Conservation (phyloP, 2,888 invertebrate species). For the Latrodectus elegans region DNA sequence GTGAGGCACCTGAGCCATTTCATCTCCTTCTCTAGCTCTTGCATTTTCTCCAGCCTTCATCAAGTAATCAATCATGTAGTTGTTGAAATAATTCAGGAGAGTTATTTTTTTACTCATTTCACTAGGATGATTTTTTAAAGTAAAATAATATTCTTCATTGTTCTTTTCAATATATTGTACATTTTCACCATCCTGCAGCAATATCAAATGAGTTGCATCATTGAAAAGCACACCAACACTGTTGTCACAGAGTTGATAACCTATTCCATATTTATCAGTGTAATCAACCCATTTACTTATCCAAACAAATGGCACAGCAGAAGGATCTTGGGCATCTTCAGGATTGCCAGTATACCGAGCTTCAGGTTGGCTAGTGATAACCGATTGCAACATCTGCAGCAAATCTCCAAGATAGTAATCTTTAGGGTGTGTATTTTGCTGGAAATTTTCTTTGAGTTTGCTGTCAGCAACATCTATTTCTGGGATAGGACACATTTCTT, state of each 20-base stretch:
- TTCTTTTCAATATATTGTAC: conserved; percentile 97
- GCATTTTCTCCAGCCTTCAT: conserved; percentile 73
- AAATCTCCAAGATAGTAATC: conserved; percentile 69
- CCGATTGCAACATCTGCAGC: conserved; percentile 22
- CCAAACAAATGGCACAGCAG: conserved; percentile 96
- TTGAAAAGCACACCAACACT: conserved; percentile 99
- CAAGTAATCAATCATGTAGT: conserved; percentile 85
- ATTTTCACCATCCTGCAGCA: conserved; percentile 92
- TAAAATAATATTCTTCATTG: conserved; percentile 92
- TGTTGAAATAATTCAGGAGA: conserved; percentile 94
- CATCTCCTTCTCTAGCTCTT: conserved; percentile 85
- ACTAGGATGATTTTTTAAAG: conserved; percentile 85
- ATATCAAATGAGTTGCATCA: conserved; percentile 94
- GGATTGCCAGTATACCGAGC: conserved; percentile 72
- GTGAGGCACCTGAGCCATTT: conserved; percentile 93
- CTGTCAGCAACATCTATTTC: conserved; percentile 37
- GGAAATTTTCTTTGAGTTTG: neutral
- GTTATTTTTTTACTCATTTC: conserved; percentile 95
- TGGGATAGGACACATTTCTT: neutral
- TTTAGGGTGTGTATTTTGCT: conserved; percentile 63
- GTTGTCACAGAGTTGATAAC: conserved; percentile 98
- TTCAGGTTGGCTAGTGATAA: conserved; percentile 22
- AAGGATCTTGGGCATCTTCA: conserved; percentile 96
- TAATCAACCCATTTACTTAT: conserved; percentile 99
- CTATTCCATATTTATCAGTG: conserved; percentile 99